Percentiles rank a stretch among this genome's conserved stretches.
These are phyloP conservation scores for Pyrocoelia pectoralis DNA, from an alignment of 2,888 invertebrate genomes.

Conservation along the genomic window DNA sequence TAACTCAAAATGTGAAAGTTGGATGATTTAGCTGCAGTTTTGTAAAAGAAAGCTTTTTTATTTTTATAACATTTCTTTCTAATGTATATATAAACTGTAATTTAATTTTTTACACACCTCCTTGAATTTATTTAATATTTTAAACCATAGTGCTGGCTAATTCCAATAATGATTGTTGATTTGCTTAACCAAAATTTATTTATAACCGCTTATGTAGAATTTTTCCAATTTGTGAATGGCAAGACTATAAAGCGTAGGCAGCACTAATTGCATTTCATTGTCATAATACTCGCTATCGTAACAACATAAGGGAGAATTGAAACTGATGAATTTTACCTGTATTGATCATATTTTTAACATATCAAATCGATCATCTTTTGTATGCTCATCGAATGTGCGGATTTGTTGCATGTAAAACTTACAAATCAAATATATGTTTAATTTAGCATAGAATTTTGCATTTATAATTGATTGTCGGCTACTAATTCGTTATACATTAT, in stretches of 20 bases:
- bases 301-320: too few relatives aligned
- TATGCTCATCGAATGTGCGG: too few relatives aligned
- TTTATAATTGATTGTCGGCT: too few relatives aligned
- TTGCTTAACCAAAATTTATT: neutral
- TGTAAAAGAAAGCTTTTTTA: conserved; percentile 29
- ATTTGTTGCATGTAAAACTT: too few relatives aligned
- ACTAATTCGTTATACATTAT: too few relatives aligned
- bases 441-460: too few relatives aligned
- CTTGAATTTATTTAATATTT: conserved; percentile 3
- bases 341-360: neutral
- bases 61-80: conserved; percentile 37
- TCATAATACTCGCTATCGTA: neutral
- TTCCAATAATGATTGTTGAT: neutral
- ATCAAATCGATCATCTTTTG: neutral
- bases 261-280: neutral
- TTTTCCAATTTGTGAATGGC: neutral
- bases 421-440: too few relatives aligned
- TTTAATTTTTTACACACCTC: conserved; percentile 1
- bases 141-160: neutral
- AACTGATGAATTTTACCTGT: too few relatives aligned
- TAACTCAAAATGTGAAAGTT: conserved; percentile 57
- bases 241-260: neutral
- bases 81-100: conserved; percentile 19
- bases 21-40: conserved; percentile 30
- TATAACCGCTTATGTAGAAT: neutral